Percentiles rank a stretch among this genome's conserved stretches.
phyloP scores from a whole-genome alignment of 2,888 invertebrate species.

The Epirrita christyi region DNA sequence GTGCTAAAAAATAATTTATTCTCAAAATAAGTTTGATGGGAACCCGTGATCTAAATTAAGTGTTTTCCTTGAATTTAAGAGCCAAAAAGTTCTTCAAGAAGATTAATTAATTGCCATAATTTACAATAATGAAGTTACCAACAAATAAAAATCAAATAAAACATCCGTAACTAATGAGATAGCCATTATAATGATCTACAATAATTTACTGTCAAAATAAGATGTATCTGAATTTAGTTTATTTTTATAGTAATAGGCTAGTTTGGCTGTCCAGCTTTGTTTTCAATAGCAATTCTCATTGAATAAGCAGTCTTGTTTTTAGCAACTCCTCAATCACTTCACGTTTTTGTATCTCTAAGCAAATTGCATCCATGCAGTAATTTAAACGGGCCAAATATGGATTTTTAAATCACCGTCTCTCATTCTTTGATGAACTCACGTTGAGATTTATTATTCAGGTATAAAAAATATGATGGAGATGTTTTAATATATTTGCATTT shows the following conservation, averaged over 20 bases:
- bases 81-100: neutral
- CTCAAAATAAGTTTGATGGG: too few relatives aligned
- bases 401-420: neutral
- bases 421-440: neutral
- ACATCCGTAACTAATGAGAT: constrained; percentile 3
- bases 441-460: neutral
- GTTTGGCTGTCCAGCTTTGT: neutral
- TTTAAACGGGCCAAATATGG: constrained; percentile 2
- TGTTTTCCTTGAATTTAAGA: too few relatives aligned
- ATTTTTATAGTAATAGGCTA: neutral
- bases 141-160: neutral
- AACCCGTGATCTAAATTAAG: too few relatives aligned
- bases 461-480: neutral
- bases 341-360: neutral
- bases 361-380: constrained; percentile 12
- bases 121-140: neutral
- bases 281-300: too few relatives aligned
- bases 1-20: too few relatives aligned
- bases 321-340: neutral
- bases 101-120: constrained; percentile 7
- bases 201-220: constrained; percentile 2
- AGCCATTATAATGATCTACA: neutral
- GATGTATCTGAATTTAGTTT: neutral
- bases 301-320: neutral
- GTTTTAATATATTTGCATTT: too few relatives aligned